Percentiles rank a stretch among this genome's conserved stretches.
Conservation (phyloP, 1,140 invertebrate genomes). For the Philopotamus ludificatus region DNA sequence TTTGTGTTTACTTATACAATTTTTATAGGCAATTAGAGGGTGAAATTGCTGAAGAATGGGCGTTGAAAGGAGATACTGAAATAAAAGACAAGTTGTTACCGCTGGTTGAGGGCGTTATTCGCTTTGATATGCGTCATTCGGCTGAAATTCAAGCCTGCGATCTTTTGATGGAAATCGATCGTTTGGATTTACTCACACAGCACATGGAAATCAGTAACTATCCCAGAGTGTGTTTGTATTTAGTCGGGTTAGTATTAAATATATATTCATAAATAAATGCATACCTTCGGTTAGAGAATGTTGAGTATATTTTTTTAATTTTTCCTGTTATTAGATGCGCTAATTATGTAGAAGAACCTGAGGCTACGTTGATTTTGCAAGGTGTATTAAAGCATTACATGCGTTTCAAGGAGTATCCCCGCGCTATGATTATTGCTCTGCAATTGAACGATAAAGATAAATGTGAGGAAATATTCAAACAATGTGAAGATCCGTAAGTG, state of each 20-base stretch:
- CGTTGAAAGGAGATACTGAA: conserved; percentile 64
- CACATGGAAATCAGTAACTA: conserved; percentile 94
- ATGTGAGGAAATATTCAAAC: conserved; percentile 82
- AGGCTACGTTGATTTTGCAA: conserved; percentile 86
- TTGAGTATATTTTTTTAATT: not conserved
- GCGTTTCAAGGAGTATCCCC: conserved; percentile 91
- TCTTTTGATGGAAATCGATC: conserved; percentile 96
- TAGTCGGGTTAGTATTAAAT: conserved; percentile 73
- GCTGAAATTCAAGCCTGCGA: conserved; percentile 99
- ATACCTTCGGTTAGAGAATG: no score
- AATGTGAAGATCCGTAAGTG: conserved; percentile 85
- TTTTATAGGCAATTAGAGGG: conserved; percentile 78
- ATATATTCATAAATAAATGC: no score
- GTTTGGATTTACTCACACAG: conserved; percentile 82
- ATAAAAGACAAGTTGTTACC: conserved; percentile 68
- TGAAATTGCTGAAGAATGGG: conserved; percentile 93
- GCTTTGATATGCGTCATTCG: conserved; percentile 98
- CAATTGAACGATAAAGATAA: conserved; percentile 87
- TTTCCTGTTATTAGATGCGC: conserved; percentile 74
- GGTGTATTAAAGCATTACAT: conserved; percentile 86
- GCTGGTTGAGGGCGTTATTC: conserved; percentile 86
- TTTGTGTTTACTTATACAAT: conserved; percentile 31
- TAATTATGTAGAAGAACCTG: conserved; percentile 96
- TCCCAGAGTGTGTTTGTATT: conserved; percentile 91
- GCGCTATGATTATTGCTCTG: conserved; percentile 92